Evolutionary conservation across 2,113 vertebrate species (phyloP), one percentile per base, ranked within the genome.

Genomic region (Cottus gobio): DNA sequence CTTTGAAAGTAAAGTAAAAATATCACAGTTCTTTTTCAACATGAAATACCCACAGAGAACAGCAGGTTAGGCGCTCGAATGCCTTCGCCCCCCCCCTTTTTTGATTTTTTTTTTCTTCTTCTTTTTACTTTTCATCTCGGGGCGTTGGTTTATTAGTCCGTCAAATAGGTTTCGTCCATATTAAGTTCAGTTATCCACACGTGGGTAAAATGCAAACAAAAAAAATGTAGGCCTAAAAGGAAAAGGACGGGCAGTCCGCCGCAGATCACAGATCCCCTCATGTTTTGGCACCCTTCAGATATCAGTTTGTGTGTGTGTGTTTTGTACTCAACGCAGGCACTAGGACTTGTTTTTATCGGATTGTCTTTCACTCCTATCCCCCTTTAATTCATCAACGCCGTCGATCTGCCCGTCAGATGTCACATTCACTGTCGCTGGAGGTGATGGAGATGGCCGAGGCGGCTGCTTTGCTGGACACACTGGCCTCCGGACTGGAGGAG

Each of bases 361-460:
- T 95, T 91, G 94, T 95, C 93, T 95, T 80, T 93, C 84, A 48
- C 93, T 91, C 83, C 91, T 60, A 61, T 93, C 87, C 90, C 83
- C 77, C 86, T 75, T 75, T 46, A 76, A 86, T 82, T 82, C 89
- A 72, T 90, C 80, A 71, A 84, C 77, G 65, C 75, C 77, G 44
- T 83, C 73, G 82, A 83, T 36, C 8, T 84, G 86, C 77, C 96
- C 94, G 84, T 93, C 90, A 98, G 95, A 99, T 97, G 95, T 99
- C 98, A 95, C 97, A 97, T 95, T 99, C 98, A 92, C 98, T 99
- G 96, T 99, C 98, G 94, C 97, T 99, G 92, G 98, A 99, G 85
- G 97, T 99, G 96, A 99, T 99, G 95, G 98, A 99, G 95, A 99
- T 99, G 87, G 98, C 98, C 77, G 97, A 98, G 88, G 97, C 96